Evolutionary conservation across 2,797 vertebrate genomes (phyloP), one percentile per base, ranked within the genome.

Genomic region (Sebastes dallii): DNA sequence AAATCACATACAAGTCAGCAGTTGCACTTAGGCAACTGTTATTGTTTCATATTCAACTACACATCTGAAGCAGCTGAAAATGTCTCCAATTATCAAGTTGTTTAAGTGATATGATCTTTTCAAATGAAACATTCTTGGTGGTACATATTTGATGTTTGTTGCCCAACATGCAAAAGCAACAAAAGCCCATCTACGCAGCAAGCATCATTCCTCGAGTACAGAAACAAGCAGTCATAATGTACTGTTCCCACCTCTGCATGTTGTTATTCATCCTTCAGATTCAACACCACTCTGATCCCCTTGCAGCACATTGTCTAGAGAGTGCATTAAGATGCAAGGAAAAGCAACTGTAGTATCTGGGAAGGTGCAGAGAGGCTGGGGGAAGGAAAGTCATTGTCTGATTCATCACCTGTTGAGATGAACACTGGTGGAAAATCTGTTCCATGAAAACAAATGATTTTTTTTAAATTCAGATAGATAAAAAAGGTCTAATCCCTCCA

Each of bases 341-440:
- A 61, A 75, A 77, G 70, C n/a, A 74, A 68, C 82, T 75, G 80
- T 13, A 42, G 52, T 13, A 82, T 61, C 36, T 71, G 62, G 24
- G 54, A 78, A 73, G 36, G 75, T 71, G 62, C 34, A 27, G 67
- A 30, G 68, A 42, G 70, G 62, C 65, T 66, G 77, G 86, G 87
- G 81, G 80, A 66, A 75, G 72, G 78, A 59, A 93, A 93, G 92
- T 88, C 91, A 81, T 89, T 92, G 77, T 86, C 75, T 89, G 88
- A 92, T 92, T 90, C 87, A 90, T 89, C 78, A 76, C 76, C 86
- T 92, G 20, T 78, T 16, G 75, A 73, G 84, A 85, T 66, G 80
- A 60, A 80, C 79, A 62, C 50, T 52, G 54, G 66, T 83, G 77
- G 75, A 85, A 80, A 88, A 80, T 73, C 72, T 66, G 64, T 75